A percentile compares a stretch with the other conserved stretches of the same genome.
phyloP scores from a whole-genome alignment of 2,797 vertebrate genomes.

The Melanotaenia nigrans region DNA sequence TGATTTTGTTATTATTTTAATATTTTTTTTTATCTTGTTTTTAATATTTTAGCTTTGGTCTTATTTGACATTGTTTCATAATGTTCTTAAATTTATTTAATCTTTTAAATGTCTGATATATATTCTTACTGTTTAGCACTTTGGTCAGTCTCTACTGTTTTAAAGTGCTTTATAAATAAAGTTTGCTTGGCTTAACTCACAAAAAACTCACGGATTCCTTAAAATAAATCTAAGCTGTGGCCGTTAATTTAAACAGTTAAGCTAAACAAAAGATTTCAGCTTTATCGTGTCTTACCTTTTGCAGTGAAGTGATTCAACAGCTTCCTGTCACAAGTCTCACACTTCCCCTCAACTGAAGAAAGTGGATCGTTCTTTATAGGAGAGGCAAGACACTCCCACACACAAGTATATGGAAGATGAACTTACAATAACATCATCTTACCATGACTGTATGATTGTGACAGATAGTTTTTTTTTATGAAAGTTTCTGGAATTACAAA shows the following conservation, averaged over 20 bases:
- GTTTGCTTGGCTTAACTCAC: background rate
- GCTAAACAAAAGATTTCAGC: background rate
- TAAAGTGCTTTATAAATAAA: too few species aligned
- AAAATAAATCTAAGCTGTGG: background rate
- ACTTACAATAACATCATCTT: background rate
- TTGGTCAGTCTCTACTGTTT: background rate
- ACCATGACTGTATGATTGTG: background rate
- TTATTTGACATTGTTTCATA: background rate
- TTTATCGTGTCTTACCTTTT: slow-evolving; percentile 56
- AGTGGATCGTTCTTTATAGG: slow-evolving; percentile 22
- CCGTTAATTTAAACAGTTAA: background rate
- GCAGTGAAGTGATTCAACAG: background rate
- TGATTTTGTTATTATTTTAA: too few species aligned
- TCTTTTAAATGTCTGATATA: background rate
- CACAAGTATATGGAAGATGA: background rate
- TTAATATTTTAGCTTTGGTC: too few species aligned
- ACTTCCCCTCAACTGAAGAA: slow-evolving; percentile 11
- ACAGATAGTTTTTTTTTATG: background rate
- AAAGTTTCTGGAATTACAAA: background rate
- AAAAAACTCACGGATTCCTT: background rate
- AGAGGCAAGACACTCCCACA: slow-evolving; percentile 38
- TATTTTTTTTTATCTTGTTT: too few species aligned
- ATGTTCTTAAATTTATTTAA: background rate
- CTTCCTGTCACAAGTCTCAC: slow-evolving; percentile 7
- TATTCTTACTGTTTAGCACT: too few species aligned